Conservation (phyloP, 2,113 vertebrate genomes). For the Hippoglossus stenolepis region DNA sequence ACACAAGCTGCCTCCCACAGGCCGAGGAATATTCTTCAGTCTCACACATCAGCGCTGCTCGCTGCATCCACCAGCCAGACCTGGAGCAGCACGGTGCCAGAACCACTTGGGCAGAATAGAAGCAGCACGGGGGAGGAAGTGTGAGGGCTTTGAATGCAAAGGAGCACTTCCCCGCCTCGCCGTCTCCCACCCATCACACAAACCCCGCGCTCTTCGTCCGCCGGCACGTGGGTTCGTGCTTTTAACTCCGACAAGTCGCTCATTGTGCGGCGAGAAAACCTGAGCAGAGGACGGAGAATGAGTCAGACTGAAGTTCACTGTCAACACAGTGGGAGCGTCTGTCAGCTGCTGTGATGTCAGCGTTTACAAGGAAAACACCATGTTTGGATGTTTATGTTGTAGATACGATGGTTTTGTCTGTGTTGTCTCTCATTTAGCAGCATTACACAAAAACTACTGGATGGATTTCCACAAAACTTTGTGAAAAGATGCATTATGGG, state of each 20-base stretch:
- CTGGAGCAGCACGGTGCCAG: too few species aligned
- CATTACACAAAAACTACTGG: too few species aligned
- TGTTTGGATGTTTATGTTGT: too few species aligned
- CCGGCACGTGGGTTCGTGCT: not conserved
- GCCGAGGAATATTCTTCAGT: slow-evolving; percentile 26
- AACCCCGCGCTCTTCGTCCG: slow-evolving; percentile 7
- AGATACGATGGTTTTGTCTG: too few species aligned
- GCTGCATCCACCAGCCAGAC: too few species aligned
- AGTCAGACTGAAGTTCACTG: slow-evolving; percentile 30
- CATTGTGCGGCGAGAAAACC: slow-evolving; percentile 44
- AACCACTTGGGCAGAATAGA: slow-evolving; percentile 54
- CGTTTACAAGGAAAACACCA: too few species aligned
- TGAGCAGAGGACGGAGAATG: slow-evolving; percentile 7
- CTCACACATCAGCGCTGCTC: not conserved
- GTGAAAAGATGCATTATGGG: too few species aligned
- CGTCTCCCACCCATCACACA: slow-evolving; percentile 22
- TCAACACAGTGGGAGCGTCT: slow-evolving; percentile 22
- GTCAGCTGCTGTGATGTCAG: not conserved
- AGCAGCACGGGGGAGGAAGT: slow-evolving; percentile 12
- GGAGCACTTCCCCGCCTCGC: not conserved
- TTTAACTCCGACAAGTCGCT: slow-evolving; percentile 48
- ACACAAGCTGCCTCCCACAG: slow-evolving; percentile 17
- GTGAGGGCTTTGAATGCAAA: slow-evolving; percentile 42
- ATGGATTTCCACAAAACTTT: too few species aligned
- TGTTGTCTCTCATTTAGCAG: too few species aligned